Conservation (phyloP, 2,888 invertebrate species). For the Epsilonema sp. region DNA sequence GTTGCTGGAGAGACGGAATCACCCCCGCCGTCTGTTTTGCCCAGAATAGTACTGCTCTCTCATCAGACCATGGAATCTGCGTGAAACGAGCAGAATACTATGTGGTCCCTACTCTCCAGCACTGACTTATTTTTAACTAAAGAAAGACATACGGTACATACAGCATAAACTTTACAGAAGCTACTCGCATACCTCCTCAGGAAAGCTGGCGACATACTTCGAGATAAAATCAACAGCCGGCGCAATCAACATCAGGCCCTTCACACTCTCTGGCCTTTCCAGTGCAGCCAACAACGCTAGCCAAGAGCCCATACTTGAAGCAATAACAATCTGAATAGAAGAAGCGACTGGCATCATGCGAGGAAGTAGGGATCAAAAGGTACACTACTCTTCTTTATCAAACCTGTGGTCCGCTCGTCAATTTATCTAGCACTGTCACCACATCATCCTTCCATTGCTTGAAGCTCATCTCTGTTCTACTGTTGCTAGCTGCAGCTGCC, state of each 20-base stretch:
- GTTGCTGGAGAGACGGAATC: too few relatives aligned
- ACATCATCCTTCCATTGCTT: not conserved
- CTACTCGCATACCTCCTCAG: too few relatives aligned
- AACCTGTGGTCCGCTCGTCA: not conserved
- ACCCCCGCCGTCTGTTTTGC: too few relatives aligned
- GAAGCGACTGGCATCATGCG: not conserved
- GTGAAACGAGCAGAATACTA: not conserved
- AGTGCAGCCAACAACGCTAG: not conserved
- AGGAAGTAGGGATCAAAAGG: not conserved
- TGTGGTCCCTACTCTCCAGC: too few relatives aligned
- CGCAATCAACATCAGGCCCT: not conserved
- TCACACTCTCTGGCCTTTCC: not conserved
- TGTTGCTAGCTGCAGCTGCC: too few relatives aligned
- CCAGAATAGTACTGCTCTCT: not conserved
- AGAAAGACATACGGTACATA: not conserved
- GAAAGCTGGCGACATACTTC: not conserved
- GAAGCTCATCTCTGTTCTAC: not conserved
- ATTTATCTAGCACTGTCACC: not conserved
- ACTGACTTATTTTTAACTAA: too few relatives aligned
- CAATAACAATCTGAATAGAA: not conserved
- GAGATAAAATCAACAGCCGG: not conserved
- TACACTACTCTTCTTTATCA: too few relatives aligned
- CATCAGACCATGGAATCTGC: not conserved
- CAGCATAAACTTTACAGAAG: not conserved
- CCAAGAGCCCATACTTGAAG: not conserved